Base-by-base conservation (phyloP, 2,888 invertebrate genomes). In the Dasysyrphus tricinctus region DNA sequence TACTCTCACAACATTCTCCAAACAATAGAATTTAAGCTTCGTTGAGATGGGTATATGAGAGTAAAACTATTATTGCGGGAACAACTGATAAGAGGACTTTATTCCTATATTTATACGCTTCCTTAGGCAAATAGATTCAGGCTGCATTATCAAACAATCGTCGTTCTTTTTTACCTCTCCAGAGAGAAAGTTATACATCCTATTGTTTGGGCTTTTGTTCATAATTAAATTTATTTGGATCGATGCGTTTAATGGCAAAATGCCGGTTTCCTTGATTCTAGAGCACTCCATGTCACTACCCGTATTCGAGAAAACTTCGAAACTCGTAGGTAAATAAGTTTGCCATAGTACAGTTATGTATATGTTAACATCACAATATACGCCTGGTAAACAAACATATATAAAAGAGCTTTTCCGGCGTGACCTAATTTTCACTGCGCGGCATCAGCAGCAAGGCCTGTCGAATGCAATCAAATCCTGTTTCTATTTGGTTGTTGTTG, bases 181-280 rank as follows among this genome's bases (percentile, higher is more conserved):
- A n/a, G 5, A 7, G 51, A 63, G 63, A 47, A 32, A 65, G 47
- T 47, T 11, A 7, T 29, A 19, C 2, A 8, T 47, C 5, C 24
- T 14, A 19, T 67, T 49, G 16, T 47, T 49, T 44, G 32, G 16
- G 69, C 39, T 54, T 70, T 63, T 34, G 63, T 57, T 75, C 24
- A 47, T 76, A 76, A 84, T 84, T 84, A 80, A 80, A 80, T 84
- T 80, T 83, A 42, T 69, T 74, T 75, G 83, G 80, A 83, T 83
- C 83, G 80, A 80, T 83, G 72, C 76, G 59, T 72, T 72, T 56
- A 72, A 54, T 57, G 57, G 65, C 51, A 54, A 76, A 76, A 80
- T 72, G 54, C 80, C 84, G 84, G 80, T 67, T 72, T 19, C 37
- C 51, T 34, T 63, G 19, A 61, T 47, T 16, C 12, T 24, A 24